Base-by-base conservation (phyloP, 1,140 invertebrate species). In the Carposina sasakii region DNA sequence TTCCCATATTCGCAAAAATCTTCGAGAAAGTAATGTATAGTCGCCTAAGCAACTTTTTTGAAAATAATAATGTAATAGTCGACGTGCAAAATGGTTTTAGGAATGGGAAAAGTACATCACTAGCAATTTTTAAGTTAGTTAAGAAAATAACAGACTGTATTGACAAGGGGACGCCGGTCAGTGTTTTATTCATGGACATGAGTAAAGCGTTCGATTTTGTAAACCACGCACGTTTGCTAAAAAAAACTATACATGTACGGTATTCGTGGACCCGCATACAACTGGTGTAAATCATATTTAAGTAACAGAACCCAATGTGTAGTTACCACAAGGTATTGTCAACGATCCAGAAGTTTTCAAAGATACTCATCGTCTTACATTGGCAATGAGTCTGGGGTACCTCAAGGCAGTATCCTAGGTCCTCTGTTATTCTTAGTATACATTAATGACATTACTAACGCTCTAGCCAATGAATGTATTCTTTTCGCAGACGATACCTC, bases 171-270 rank as follows among this genome's bases (percentile, higher is more conserved):
- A 19, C 20, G 12, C 33, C 45, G n/a, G 15, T 39, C 13, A 20
- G n/a, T 12, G 47, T 34, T 3, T 6, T 41, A 3, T 37, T 41
- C 0, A 9, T 41, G 2, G 47, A 49, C 15, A 41, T 49, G 37
- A 49, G 22, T 5, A 49, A 49, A 41, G 47, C 47, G n/a, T 39
- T 39, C 19, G 36, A 39, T 22, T 39, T 9, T 20, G 36, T 39
- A 6, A 39, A 39, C 22, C 36, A 49, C 31, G 12, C 31, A 22
- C 23, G 13, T 22, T 23, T 49, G 19, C 9, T 49, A 6, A 15
- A 20, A 41, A 13, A 49, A 49, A 31, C 15, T 41, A 4, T 30
- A 30, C 12, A 21, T 12, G 12, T 31, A 49, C 23, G 47, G 47
- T 9, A 16, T 49, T 13, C 31, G 47, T 16, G 47, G 37, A 17